Evolutionary conservation across 2,888 invertebrate species (phyloP).

Genomic region (Gnatocerus cornutus): DNA sequence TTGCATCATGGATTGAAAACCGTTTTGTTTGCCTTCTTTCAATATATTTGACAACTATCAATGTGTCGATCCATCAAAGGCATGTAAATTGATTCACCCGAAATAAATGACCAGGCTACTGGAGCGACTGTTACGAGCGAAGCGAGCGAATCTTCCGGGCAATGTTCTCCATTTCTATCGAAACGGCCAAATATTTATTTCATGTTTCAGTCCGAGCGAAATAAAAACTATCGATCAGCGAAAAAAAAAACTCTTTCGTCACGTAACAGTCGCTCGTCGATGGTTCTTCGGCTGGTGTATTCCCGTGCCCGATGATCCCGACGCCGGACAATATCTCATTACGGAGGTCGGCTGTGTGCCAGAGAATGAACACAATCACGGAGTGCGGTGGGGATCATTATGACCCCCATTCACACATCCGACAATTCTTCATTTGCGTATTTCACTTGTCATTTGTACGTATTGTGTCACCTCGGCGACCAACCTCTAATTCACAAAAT

Average conservation of each 20-base stretch:
- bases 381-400: conserved; percentile 69
- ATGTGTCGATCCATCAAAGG: too few relatives aligned
- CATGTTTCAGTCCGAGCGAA: too few relatives aligned
- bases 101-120: too few relatives aligned
- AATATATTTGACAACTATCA: too few relatives aligned
- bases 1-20: too few relatives aligned
- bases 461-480: conserved; percentile 67
- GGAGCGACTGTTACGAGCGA: too few relatives aligned
- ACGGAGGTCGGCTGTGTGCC: conserved; percentile 60
- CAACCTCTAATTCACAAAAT: conserved; percentile 51
- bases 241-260: conserved; percentile 10
- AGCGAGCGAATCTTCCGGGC: too few relatives aligned
- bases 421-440: conserved; percentile 75
- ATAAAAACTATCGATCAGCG: not conserved
- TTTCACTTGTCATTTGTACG: conserved; percentile 74
- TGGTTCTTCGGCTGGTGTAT: conserved; percentile 30
- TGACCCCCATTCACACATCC: conserved; percentile 70
- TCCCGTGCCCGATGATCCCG: conserved; percentile 42
- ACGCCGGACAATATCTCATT: conserved; percentile 64
- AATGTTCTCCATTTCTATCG: too few relatives aligned
- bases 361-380: conserved; percentile 60
- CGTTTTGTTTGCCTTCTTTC: too few relatives aligned
- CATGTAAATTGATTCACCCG: too few relatives aligned
- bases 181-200: too few relatives aligned
- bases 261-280: conserved; percentile 25